Conservation (phyloP, 2,113 vertebrate species). For the Nipponia nippon region DNA sequence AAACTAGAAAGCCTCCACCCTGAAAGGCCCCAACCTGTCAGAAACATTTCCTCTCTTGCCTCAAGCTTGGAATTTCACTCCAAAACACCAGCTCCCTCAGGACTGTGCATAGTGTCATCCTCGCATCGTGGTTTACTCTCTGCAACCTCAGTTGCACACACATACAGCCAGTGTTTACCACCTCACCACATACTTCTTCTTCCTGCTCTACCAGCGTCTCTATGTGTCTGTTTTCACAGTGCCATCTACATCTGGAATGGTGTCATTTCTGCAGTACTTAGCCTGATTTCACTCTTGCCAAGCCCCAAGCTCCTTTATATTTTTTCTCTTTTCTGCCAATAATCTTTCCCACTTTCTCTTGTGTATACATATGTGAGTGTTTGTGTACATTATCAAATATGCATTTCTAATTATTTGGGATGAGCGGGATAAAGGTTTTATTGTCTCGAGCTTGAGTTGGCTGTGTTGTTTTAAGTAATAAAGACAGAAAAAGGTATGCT, state of each 20-base stretch:
- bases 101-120: background rate
- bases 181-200: background rate
- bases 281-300: background rate
- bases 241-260: background rate
- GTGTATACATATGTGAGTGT: background rate
- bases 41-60: slow-evolving; percentile 50
- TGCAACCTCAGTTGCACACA: background rate
- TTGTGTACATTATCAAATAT: background rate
- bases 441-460: background rate
- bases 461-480: background rate
- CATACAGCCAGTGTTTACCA: background rate
- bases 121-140: background rate
- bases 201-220: background rate
- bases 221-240: background rate
- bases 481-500: background rate
- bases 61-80: slow-evolving; percentile 46
- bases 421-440: background rate
- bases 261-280: background rate
- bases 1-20: slow-evolving; percentile 41
- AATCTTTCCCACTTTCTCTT: background rate
- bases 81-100: background rate
- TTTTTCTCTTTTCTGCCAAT: slow-evolving; percentile 7
- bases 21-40: slow-evolving; percentile 42
- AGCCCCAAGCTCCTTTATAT: background rate
- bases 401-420: background rate